Conservation (phyloP, 2,888 invertebrate species). For the Aethes cnicana region DNA sequence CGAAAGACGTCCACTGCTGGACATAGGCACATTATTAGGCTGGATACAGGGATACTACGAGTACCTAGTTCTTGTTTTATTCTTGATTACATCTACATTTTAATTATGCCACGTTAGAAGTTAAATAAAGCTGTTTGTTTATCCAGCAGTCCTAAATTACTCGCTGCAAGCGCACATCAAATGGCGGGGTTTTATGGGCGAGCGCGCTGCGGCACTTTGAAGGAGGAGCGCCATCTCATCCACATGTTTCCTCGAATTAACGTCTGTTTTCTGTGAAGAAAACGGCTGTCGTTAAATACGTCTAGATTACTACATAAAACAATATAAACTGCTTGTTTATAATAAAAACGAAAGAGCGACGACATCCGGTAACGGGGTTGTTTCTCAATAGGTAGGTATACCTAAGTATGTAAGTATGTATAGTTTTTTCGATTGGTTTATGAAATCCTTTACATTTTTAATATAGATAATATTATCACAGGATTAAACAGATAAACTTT, state of each 20-base stretch:
- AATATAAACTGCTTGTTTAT: constrained; percentile 71
- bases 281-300: constrained; percentile 72
- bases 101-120: constrained; percentile 57
- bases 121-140: constrained; percentile 74
- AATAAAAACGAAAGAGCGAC: constrained; percentile 54
- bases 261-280: constrained; percentile 80
- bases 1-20: no score
- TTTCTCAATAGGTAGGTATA: no score
- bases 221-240: constrained; percentile 74
- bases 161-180: constrained; percentile 71
- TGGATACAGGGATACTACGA: constrained; percentile 14
- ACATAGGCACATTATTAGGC: no score
- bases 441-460: no score
- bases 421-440: no score
- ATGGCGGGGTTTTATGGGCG: constrained; percentile 64
- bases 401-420: no score
- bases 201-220: constrained; percentile 74
- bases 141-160: constrained; percentile 60
- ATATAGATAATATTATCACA: no score
- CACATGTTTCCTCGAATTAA: constrained; percentile 81
- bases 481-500: no score
- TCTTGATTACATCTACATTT: constrained; percentile 33
- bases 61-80: constrained; percentile 6
- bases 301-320: constrained; percentile 69
- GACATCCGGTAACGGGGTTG: constrained; percentile 42